Evolutionary conservation across 2,797 vertebrate species (phyloP), one percentile per base, ranked within the genome.

Genomic region (Dromococcyx pavoninus): DNA sequence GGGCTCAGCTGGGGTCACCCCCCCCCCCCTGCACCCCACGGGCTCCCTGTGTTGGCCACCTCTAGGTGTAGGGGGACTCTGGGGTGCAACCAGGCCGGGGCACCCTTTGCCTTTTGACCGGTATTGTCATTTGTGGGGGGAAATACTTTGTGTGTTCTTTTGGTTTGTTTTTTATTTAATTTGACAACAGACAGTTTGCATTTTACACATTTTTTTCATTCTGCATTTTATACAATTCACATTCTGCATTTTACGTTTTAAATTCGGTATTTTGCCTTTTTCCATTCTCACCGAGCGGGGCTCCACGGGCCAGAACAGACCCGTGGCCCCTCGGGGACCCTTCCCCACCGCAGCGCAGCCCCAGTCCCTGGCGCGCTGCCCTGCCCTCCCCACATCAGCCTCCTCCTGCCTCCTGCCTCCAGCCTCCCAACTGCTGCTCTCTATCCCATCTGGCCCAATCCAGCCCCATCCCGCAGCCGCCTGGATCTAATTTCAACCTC

Each of bases 401-500:
- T 82, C 83, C 50, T 8, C 51, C 56, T 8, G 44, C 83, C 50
- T 8, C 51, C 56, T 8, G 44, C 12, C 18, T 66, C 58, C 61
- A 9, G 30, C 11, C 66, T 35, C 70, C 3, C 65, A 65, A 10
- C 23, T 56, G n/a, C 14, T 15, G 5, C 41, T 73, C n/a, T 53
- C 60, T 33, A 27, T 2, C 32, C 77, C 75, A 64, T 61, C 82
- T 28, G 70, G 88, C 39, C 71, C 10, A 7, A 41, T 57, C 65
- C 86, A 70, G 77, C 50, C 61, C 32, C 17, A 37, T 75, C 81
- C 85, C 54, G 24, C 79, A 81, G 43, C 77, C 37, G n/a, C 50
- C 81, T 41, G 70, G 67, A 85, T 88, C 57, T 43, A 30, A 86
- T 94, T 91, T 84, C 86, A 82, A 1, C 62, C n/a, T 44, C 37